These are phyloP conservation scores for Lepidocyrtinus sp. DNA, from an alignment of 2,888 invertebrate species.

Conservation along the genomic window DNA sequence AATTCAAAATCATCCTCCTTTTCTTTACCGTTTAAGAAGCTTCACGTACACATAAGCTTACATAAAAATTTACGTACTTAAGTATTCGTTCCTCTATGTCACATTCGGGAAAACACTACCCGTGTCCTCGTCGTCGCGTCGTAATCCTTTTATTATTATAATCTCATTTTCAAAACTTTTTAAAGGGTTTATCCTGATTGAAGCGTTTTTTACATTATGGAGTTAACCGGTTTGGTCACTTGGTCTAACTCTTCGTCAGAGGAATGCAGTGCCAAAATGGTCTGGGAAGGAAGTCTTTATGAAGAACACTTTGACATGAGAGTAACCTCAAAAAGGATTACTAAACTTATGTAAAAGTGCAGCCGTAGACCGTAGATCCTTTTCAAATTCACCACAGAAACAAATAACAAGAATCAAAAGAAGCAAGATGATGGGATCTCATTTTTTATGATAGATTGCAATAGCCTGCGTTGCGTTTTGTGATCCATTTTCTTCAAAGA, in stretches of 20 bases:
- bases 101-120: neutral
- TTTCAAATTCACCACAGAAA: neutral
- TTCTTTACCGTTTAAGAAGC: neutral
- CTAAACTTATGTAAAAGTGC: neutral
- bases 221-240: slow-evolving; percentile 46
- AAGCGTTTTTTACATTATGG: neutral
- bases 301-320: slow-evolving; percentile 40
- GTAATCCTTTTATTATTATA: neutral
- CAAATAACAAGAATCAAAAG: neutral
- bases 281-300: slow-evolving; percentile 55
- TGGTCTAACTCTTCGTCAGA: neutral
- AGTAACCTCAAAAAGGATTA: neutral
- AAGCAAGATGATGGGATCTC: neutral
- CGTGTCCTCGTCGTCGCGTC: neutral
- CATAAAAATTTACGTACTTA: too few species aligned
- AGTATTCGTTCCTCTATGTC: too few species aligned
- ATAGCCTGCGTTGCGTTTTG: too few species aligned
- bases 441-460: too few species aligned
- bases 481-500: neutral
- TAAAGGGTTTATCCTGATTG: neutral
- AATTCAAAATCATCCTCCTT: neutral
- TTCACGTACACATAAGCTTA: too few species aligned
- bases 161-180: slow-evolving; percentile 6
- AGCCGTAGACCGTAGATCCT: neutral
- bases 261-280: slow-evolving; percentile 30